phyloP scores from a whole-genome alignment of 2,797 vertebrate genomes.

The Sarcophilus harrisii region DNA sequence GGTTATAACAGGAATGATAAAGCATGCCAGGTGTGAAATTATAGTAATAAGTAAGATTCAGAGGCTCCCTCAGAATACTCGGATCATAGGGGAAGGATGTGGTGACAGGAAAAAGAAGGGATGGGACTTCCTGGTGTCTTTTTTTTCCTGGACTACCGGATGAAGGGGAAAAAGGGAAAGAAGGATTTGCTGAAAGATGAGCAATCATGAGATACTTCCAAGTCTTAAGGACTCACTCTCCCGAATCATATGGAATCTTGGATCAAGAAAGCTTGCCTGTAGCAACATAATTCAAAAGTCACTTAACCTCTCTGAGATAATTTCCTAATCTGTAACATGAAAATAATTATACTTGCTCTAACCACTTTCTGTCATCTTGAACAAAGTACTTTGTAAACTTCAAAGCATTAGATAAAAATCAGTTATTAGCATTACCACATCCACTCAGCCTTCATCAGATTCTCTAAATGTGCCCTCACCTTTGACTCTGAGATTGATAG shows the following conservation, averaged over 20 bases:
- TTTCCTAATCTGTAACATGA: background rate
- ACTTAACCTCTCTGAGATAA: background rate
- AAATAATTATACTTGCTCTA: background rate
- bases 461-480: background rate
- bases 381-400: background rate
- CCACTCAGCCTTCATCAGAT: background rate
- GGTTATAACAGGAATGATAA: conserved; percentile 66
- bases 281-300: background rate
- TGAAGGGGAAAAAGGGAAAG: background rate
- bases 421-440: background rate
- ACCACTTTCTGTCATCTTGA: background rate
- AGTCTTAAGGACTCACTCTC: background rate
- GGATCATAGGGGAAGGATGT: background rate
- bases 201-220: background rate
- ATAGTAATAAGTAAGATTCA: conserved; percentile 13
- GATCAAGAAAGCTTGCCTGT: background rate
- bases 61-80: background rate
- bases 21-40: conserved; percentile 30
- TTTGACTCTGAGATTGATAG: background rate
- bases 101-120: background rate
- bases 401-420: background rate
- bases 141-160: background rate
- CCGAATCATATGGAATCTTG: background rate
- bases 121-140: background rate
- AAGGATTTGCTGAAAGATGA: background rate